phyloP scores from a whole-genome alignment of 2,888 invertebrate species.

The Euclidia mi region DNA sequence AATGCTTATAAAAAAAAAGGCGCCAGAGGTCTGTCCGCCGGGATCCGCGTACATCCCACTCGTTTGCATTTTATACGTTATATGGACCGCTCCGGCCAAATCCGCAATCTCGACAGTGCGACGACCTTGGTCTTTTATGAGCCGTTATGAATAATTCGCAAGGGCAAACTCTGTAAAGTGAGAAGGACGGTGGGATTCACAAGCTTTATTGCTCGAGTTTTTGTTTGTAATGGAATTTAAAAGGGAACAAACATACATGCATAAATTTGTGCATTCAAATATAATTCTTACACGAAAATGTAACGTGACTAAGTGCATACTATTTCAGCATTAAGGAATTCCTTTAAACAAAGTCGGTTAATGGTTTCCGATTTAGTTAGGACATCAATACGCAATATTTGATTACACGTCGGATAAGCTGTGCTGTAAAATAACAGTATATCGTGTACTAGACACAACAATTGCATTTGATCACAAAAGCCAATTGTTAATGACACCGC shows the following conservation, averaged over 20 bases:
- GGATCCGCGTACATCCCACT: constrained; percentile 83
- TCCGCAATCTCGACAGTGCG: constrained; percentile 85
- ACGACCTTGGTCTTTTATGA: constrained; percentile 82
- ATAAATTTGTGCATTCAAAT: background rate
- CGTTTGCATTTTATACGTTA: constrained; percentile 72
- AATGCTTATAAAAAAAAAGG: constrained; percentile 44
- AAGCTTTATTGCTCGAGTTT: constrained; percentile 40
- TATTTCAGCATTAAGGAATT: constrained; percentile 4
- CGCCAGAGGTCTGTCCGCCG: constrained; percentile 56
- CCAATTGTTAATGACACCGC: constrained; percentile 52
- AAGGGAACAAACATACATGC: constrained; percentile 1
- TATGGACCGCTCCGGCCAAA: constrained; percentile 61
- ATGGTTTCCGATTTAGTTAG: constrained; percentile 42
- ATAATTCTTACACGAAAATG: background rate
- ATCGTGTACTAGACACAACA: constrained; percentile 2
- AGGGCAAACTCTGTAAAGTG: constrained; percentile 67
- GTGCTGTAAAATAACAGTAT: constrained; percentile 14
- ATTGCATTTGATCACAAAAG: constrained; percentile 22
- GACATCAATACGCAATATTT: constrained; percentile 35
- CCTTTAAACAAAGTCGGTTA: constrained; percentile 24
- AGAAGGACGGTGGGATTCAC: constrained; percentile 47
- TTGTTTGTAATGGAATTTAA: constrained; percentile 23
- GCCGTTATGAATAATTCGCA: constrained; percentile 78
- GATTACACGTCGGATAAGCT: constrained; percentile 15
- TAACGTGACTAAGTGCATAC: background rate